Evolutionary conservation across 1,140 invertebrate genomes (phyloP), one percentile per base, ranked within the genome.

Genomic region (Octopus bimaculoides): DNA sequence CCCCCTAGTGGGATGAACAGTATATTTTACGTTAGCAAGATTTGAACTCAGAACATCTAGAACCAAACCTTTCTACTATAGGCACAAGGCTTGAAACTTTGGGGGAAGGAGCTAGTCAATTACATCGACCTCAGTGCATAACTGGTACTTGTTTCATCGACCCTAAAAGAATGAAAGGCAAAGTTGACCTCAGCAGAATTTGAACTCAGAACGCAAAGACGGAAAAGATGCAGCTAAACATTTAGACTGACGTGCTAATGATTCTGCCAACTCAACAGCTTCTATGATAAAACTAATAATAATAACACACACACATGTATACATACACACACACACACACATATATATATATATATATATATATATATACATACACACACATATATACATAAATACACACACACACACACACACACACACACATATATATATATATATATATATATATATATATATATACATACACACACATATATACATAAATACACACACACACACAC

Each of bases 391-490:
- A 69, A n/a, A 69, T 69, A 69, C 20, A 69, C 12, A 69, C 20
- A 12, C 12, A 69, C 20, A 69, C 14, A 69, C 66, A 61, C 14
- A 61, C 14, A 61, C 14, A 61, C 14, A 61, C 14, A 61, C 14
- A 61, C 14, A 61, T 61, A 61, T 61, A 61, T 61, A 61, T 61
- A 61, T 61, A 61, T 61, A 61, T 61, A 61, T 61, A 61, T 61
- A 61, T 61, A 61, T 61, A 61, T 61, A 61, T 61, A 61, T 61
- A 61, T 61, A 61, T 61, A 61, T 61, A 61, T 61, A 61, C 56
- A 61, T 61, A 61, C 56, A 61, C 14, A 14, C 14, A 61, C 14
- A 61, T 61, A 61, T 61, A 61, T 61, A 61, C 7, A 61, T 61
- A 61, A 7, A 61, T 61, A 61, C 56, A 61, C 14, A 8, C 7